phyloP scores from a whole-genome alignment of 2,113 vertebrate species.

The Hylia prasina region DNA sequence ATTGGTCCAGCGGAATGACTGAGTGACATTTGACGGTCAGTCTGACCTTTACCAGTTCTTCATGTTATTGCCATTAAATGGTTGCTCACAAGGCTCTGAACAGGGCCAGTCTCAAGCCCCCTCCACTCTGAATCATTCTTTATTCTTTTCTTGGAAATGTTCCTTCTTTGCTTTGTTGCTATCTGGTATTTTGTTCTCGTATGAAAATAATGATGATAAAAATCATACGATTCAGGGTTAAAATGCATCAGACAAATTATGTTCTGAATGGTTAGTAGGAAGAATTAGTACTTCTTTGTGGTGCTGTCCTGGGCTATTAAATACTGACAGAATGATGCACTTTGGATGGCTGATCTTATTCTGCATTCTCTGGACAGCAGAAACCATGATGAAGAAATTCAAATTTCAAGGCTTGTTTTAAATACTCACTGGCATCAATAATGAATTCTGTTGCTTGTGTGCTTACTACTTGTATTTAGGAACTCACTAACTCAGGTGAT shows the following conservation, averaged over 20 bases:
- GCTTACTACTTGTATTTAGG: neutral
- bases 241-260: neutral
- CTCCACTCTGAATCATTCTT: conserved; percentile 2
- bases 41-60: conserved; percentile 19
- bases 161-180: neutral
- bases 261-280: neutral
- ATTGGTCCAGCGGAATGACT: neutral
- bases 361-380: neutral
- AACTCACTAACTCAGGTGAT: neutral
- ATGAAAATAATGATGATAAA: neutral
- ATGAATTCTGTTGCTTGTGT: neutral
- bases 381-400: neutral
- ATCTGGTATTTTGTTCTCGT: neutral
- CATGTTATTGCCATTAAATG: neutral
- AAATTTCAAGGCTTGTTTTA: neutral
- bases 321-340: neutral
- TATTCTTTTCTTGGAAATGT: neutral
- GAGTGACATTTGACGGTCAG: neutral
- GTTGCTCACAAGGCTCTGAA: neutral
- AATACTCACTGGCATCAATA: neutral
- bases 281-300: neutral
- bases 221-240: neutral
- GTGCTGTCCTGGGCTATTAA: neutral
- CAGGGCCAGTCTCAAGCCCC: neutral
- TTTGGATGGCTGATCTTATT: neutral